Evolutionary conservation across 1,140 invertebrate genomes (phyloP), one percentile per base, ranked within the genome.

Genomic region (Lasaia peninsularis): DNA sequence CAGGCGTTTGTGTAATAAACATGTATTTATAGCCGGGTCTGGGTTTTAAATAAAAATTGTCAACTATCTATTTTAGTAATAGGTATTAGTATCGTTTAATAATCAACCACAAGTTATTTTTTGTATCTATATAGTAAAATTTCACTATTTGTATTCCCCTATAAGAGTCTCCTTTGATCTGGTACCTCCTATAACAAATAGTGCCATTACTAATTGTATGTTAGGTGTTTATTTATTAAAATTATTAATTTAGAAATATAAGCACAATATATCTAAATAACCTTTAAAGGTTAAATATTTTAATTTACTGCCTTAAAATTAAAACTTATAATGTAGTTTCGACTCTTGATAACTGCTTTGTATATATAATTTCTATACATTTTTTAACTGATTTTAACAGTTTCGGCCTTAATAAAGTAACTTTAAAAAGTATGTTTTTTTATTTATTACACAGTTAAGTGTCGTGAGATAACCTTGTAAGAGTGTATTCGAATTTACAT

Each of bases 181-280:
- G 62, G 76, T 83, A 73, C 74, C 76, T 81, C 78, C 71, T 57
- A 62, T 68, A 63, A 69, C 60, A 65, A 58, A 56, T 80, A 78
- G 82, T 86, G 82, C 82, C 82, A 86, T 86, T 84, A 80, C 69
- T 79, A 77, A 74, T 81, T 67, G 56, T 70, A 69, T 51, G 49
- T 52, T 59, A 67, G 60, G 56, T 65, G 66, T 62, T 71, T 58
- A 62, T 76, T 72, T 72, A 73, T 73, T 79, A 75, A 77, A 35
- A 62, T 70, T 65, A 74, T 69, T 73, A 71, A 70, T 75, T 35
- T 73, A 40, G 52, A 60, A 56, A 34, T 7, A 37, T 40, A 54
- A 54, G 52, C 24, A 20, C 12, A 31, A 31, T 60, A 59, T 40
- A 53, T 53, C 44, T 11, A 33, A 28, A 53, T 53, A 40, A 44